Conservation (phyloP, 2,888 invertebrate genomes). For the Bruchidius siliquastri region DNA sequence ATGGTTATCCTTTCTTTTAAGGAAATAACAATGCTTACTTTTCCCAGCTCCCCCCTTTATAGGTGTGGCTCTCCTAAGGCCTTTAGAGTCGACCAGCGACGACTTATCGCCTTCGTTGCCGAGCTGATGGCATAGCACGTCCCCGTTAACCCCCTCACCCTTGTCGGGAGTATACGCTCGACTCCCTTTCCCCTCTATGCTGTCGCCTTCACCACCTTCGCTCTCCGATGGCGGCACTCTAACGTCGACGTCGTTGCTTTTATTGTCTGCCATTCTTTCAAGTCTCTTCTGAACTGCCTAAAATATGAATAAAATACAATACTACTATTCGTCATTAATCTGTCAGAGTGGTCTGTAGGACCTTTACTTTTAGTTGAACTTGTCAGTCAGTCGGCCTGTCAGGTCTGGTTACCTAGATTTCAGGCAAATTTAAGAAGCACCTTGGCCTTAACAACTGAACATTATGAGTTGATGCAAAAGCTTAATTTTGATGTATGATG, state of each 20-base stretch:
- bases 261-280: slow-evolving; percentile 46
- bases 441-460: too few species aligned
- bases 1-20: neutral
- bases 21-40: neutral
- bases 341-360: too few species aligned
- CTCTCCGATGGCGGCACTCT: neutral
- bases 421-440: too few species aligned
- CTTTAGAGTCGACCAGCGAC: neutral
- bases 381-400: too few species aligned
- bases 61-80: neutral
- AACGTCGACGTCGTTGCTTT: neutral
- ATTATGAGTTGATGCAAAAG: too few species aligned
- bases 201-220: neutral
- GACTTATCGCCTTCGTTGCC: neutral
- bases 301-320: neutral
- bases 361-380: too few species aligned
- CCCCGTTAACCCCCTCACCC: neutral
- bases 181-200: neutral
- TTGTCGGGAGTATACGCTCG: neutral
- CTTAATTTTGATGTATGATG: too few species aligned
- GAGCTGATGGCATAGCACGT: neutral
- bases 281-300: slow-evolving; percentile 37
- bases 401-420: too few species aligned
- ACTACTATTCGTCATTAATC: too few species aligned
- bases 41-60: neutral